Conservation (phyloP, 2,888 invertebrate species). For the Netelia virgata region DNA sequence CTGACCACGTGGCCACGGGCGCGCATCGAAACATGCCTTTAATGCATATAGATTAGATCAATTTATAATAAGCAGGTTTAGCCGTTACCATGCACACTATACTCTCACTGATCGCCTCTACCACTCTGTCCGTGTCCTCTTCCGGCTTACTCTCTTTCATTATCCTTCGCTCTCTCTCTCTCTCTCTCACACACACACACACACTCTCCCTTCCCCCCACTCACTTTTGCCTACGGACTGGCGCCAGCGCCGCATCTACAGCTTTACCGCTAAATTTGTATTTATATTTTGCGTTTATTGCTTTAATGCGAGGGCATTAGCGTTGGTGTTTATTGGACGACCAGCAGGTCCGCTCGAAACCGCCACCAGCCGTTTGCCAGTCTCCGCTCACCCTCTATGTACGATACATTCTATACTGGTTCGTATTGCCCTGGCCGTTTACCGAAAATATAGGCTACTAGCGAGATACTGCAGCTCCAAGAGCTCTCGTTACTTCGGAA, state of each 20-base stretch:
- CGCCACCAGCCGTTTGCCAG: slow-evolving; percentile 21
- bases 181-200: no score
- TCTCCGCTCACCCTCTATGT: neutral
- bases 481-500: neutral
- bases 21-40: slow-evolving; percentile 64
- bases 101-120: slow-evolving; percentile 33
- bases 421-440: slow-evolving; percentile 27
- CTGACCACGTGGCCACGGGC: slow-evolving; percentile 73
- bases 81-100: slow-evolving; percentile 59
- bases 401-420: slow-evolving; percentile 29
- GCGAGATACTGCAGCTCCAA: neutral
- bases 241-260: neutral
- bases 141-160: slow-evolving; percentile 31
- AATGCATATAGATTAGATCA: slow-evolving; percentile 83
- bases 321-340: slow-evolving; percentile 81
- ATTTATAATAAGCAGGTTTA: slow-evolving; percentile 83
- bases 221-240: neutral
- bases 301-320: slow-evolving; percentile 80
- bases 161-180: neutral
- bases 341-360: slow-evolving; percentile 46
- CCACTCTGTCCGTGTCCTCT: neutral
- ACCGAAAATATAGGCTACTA: slow-evolving; percentile 25
- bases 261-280: slow-evolving; percentile 74
- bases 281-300: slow-evolving; percentile 83
- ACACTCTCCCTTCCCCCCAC: slow-evolving; percentile 1